Conservation (phyloP, 2,113 vertebrate species). For the Clarias gariepinus region DNA sequence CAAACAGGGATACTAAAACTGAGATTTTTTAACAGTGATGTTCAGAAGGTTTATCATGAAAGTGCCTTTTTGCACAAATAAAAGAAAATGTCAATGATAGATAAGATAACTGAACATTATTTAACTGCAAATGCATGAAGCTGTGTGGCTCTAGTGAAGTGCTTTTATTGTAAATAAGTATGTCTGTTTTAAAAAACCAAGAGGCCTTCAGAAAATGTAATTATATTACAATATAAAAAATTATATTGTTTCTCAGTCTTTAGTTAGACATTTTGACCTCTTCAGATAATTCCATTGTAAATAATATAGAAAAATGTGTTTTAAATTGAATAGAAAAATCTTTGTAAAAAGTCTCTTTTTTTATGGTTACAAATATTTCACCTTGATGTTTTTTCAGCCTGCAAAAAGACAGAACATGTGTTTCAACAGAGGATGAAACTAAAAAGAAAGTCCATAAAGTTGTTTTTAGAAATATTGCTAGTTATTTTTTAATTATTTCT, state of each 20-base stretch:
- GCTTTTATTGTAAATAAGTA: conserved; percentile 58
- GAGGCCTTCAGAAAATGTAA: conserved; percentile 62
- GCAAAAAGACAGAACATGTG: conserved; percentile 12
- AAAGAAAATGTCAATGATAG: conserved; percentile 35
- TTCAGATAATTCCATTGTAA: conserved; percentile 13
- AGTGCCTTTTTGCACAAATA: conserved; percentile 74
- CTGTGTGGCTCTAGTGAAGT: conserved; percentile 57
- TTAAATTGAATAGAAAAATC: neutral
- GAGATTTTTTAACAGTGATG: neutral
- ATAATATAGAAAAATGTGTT: neutral
- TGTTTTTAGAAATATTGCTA: neutral
- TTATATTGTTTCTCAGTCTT: conserved; percentile 17
- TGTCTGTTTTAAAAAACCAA: conserved; percentile 49
- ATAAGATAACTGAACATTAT: conserved; percentile 48
- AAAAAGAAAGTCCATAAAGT: neutral
- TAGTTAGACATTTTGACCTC: conserved; percentile 1
- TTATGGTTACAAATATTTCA: neutral
- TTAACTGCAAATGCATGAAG: conserved; percentile 58
- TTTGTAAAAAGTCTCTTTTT: neutral
- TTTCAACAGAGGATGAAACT: conserved; percentile 1
- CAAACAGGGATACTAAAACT: neutral
- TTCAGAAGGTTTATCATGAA: conserved; percentile 52
- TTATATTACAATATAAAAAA: neutral
- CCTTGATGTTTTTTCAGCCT: neutral
- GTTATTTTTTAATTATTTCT: too few species aligned